Evolutionary conservation across 2,797 vertebrate species (phyloP).

Genomic region (Neomorphus geoffroyi): DNA sequence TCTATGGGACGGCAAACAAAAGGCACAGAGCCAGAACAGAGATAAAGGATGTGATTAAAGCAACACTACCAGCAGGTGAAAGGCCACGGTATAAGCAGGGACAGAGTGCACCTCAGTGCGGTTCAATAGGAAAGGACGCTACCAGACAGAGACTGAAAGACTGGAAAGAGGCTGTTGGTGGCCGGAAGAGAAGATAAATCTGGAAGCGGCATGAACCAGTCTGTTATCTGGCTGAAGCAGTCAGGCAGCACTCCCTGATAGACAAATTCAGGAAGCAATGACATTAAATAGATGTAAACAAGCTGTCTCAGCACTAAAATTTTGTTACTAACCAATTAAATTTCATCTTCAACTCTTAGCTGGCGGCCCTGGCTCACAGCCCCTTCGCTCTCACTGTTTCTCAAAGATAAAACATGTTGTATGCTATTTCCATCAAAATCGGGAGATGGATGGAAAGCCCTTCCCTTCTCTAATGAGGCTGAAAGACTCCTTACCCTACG

Average conservation of each 20-base stretch:
- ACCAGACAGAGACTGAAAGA: neutral
- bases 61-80: neutral
- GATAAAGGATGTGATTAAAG: neutral
- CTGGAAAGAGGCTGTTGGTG: slow-evolving; percentile 25
- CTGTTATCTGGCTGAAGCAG: slow-evolving; percentile 63
- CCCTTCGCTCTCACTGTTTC: slow-evolving; percentile 49
- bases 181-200: slow-evolving; percentile 44
- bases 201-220: slow-evolving; percentile 13
- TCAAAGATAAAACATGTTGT: slow-evolving; percentile 41
- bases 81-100: neutral
- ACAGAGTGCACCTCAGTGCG: neutral
- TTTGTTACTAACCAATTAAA: slow-evolving; percentile 72
- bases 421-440: slow-evolving; percentile 54
- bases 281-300: slow-evolving; percentile 71
- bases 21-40: neutral
- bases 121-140: neutral
- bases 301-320: slow-evolving; percentile 70
- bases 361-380: slow-evolving; percentile 49
- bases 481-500: slow-evolving; percentile 47
- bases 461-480: slow-evolving; percentile 50
- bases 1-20: neutral
- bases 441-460: slow-evolving; percentile 42
- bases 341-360: slow-evolving; percentile 65
- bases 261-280: slow-evolving; percentile 63
- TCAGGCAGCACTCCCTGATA: slow-evolving; percentile 62